Evolutionary conservation across 2,113 vertebrate species (phyloP).

Genomic region (Dromiciops gliroides): DNA sequence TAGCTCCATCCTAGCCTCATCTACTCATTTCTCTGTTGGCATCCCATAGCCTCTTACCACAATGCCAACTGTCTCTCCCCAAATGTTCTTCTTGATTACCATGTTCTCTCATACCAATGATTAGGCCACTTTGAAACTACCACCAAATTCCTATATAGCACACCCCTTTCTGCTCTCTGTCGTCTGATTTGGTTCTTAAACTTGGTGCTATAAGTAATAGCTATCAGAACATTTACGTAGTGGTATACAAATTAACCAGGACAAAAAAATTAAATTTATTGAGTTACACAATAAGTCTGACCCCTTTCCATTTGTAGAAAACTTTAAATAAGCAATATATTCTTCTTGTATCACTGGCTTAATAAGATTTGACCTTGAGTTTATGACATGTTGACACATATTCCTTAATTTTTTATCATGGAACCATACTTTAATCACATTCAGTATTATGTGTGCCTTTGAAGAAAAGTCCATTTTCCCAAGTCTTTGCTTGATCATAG

Average conservation of each 20-base stretch:
- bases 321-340: neutral
- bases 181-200: neutral
- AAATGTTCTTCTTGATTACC: too few species aligned
- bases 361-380: neutral
- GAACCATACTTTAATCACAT: neutral
- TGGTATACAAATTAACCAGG: neutral
- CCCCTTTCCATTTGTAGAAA: neutral
- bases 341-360: too few species aligned
- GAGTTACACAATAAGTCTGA: neutral
- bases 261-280: neutral
- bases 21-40: neutral
- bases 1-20: neutral
- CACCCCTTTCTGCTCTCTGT: neutral
- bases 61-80: too few species aligned
- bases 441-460: neutral
- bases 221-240: neutral
- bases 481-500: neutral
- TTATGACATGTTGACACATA: neutral
- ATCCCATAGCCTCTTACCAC: too few species aligned
- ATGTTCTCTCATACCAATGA: neutral
- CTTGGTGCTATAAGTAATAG: neutral
- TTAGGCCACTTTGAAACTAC: neutral
- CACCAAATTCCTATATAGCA: neutral
- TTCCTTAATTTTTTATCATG: neutral
- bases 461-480: neutral